Evolutionary conservation across 2,113 vertebrate species (phyloP).

Genomic region (Chrysochloris asiatica): DNA sequence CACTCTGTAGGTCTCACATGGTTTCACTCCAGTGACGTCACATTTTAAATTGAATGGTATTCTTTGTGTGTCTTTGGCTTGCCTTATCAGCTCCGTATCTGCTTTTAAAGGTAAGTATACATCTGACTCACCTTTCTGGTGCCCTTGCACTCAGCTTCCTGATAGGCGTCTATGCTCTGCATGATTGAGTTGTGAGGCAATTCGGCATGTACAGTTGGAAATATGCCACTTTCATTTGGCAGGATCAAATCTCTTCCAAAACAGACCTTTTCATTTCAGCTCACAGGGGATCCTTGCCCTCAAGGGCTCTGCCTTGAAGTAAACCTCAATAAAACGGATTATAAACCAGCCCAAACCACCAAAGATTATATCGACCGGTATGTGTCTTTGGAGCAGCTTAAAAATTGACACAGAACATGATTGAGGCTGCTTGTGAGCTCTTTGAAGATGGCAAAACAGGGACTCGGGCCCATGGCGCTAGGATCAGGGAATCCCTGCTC

Average conservation of each 20-base stretch:
- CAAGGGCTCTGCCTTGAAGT: slow-evolving; percentile 8
- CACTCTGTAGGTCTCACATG: background rate
- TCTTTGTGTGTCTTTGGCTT: background rate
- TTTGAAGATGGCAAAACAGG: slow-evolving; percentile 26
- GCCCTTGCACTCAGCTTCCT: background rate
- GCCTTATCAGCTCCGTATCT: background rate
- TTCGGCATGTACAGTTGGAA: slow-evolving; percentile 30
- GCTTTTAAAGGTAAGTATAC: background rate
- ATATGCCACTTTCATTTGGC: slow-evolving; percentile 34
- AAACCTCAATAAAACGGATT: slow-evolving; percentile 52
- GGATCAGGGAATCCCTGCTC: slow-evolving; percentile 20
- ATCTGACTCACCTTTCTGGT: background rate
- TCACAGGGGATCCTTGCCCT: slow-evolving; percentile 40
- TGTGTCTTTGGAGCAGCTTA: slow-evolving; percentile 34
- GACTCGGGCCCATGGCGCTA: background rate
- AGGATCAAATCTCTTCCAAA: slow-evolving; percentile 43
- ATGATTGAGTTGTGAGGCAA: background rate
- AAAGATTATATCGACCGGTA: slow-evolving; percentile 10
- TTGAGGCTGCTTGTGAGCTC: background rate
- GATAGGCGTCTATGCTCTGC: background rate
- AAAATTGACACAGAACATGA: background rate
- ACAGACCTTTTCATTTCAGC: slow-evolving; percentile 46
- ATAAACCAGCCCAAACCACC: slow-evolving; percentile 60
- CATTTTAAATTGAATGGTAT: background rate
- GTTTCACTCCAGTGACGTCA: fast-evolving